Base-by-base conservation (phyloP, 2,888 invertebrate species). In the Heteropelma amictum region DNA sequence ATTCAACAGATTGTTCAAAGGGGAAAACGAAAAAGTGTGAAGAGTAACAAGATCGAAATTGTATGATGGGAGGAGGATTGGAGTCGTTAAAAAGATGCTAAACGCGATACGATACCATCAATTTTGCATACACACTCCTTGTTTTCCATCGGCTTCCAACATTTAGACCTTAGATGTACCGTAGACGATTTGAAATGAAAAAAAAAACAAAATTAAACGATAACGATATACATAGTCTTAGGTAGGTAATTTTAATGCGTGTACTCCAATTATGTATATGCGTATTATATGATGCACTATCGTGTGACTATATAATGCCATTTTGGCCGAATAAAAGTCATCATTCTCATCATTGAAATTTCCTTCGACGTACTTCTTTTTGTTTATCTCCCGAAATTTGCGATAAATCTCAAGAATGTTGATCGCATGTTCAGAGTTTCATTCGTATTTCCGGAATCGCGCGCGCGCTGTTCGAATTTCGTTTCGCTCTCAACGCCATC, bases 211-310 rank as follows among this genome's bases (percentile, higher is more conserved):
- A 30, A 30, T 33, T 19, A 19, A 17, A 73, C 42, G 28, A 12
- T 40, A 17, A 70, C 30, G 23, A 51, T 54, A 45, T 26, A 33
- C 35, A 42, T 58, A 38, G 47, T 63, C 45, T 73, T n/a, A 75
- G 72, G 70, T 78, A 79, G 76, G 75, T 79, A 70, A 77, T 78
- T 76, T 76, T 75, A 77, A 76, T 77, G 77, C 70, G 79, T 78
- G 77, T 79, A 75, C 68, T 78, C 49, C 78, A 78, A 75, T 72
- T 78, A 77, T 77, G 77, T 70, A 77, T 76, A 74, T 65, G 54
- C 75, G 60, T 72, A 69, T 58, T 69, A 75, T 68, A 75, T 38
- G 56, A 45, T 63, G 67, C 74, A 72, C 72, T 53, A 70, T 72
- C 72, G 65, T 78, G 77, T 79, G 79, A 77, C 72, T 77, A 38